These are phyloP conservation scores for Brachyhypopomus occidentalis DNA, from an alignment of 2,113 vertebrate genomes.

Conservation along the genomic window DNA sequence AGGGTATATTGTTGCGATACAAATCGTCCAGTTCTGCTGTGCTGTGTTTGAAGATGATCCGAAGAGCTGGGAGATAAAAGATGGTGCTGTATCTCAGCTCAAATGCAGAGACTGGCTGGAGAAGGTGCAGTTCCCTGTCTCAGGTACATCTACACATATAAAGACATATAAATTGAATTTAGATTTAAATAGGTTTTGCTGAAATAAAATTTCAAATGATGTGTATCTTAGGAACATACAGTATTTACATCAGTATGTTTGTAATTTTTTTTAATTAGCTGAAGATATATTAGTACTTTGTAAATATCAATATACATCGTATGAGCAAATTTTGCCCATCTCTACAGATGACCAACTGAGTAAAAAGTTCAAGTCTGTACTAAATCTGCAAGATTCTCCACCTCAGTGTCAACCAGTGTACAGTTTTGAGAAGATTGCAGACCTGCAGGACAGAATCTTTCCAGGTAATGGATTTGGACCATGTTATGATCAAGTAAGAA, in stretches of 20 bases:
- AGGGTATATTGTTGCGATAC: background rate
- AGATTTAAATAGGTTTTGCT: no score
- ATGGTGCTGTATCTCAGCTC: background rate
- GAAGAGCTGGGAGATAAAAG: background rate
- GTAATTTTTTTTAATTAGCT: no score
- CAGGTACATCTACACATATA: background rate
- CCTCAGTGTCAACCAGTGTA: conserved; percentile 25
- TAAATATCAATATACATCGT: no score
- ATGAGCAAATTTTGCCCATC: no score
- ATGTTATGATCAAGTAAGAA: background rate
- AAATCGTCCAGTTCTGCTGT: conserved; percentile 18
- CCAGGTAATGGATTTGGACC: conserved; percentile 7
- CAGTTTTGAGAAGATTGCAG: conserved; percentile 3
- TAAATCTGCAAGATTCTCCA: conserved; percentile 8
- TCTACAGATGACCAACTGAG: conserved; percentile 7
- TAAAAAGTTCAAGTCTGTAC: background rate
- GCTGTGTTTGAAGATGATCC: conserved; percentile 29
- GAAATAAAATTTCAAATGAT: no score
- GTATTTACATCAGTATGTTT: no score
- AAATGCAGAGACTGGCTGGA: background rate
- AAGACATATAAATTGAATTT: no score
- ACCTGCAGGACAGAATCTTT: conserved; percentile 18
- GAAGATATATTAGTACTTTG: no score
- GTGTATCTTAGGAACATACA: no score
- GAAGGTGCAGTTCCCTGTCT: background rate